Evolutionary conservation across 1,140 invertebrate genomes (phyloP).

Genomic region (Drosophila saltans): DNA sequence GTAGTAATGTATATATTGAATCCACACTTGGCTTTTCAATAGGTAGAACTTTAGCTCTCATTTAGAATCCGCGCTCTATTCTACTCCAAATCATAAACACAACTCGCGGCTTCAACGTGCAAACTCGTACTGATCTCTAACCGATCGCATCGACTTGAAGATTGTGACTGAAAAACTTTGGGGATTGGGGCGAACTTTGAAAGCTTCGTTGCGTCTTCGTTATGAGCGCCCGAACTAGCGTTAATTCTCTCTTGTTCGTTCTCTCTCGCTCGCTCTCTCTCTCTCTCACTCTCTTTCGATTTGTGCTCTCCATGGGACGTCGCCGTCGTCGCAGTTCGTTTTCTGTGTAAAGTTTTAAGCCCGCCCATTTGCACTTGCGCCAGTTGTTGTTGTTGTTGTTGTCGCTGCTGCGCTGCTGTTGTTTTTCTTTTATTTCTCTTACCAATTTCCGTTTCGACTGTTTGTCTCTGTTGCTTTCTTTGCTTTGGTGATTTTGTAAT

Average conservation of each 20-base stretch:
- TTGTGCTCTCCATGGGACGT: conserved; percentile 6
- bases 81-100: background rate
- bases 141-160: conserved; percentile 58
- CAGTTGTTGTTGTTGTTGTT: conserved; percentile 55
- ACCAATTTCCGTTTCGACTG: conserved; percentile 75
- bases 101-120: conserved; percentile 56
- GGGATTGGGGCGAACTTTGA: conserved; percentile 42
- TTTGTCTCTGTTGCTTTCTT: conserved; percentile 53
- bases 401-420: conserved; percentile 61
- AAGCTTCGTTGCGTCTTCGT: conserved; percentile 45
- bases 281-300: background rate
- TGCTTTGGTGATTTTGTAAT: conserved; percentile 67
- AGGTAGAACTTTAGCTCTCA: conserved; percentile 10
- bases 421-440: conserved; percentile 49
- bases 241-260: background rate
- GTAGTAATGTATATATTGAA: conserved; percentile 11
- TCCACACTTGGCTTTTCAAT: conserved; percentile 7
- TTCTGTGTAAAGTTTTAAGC: conserved; percentile 56
- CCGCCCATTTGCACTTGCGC: conserved; percentile 76
- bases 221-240: background rate
- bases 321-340: conserved; percentile 24
- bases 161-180: conserved; percentile 47
- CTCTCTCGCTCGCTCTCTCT: background rate
- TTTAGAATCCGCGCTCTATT: conserved; percentile 2
- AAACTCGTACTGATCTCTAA: conserved; percentile 69